Conservation (phyloP, 2,888 invertebrate genomes). For the Corbicula japonica region DNA sequence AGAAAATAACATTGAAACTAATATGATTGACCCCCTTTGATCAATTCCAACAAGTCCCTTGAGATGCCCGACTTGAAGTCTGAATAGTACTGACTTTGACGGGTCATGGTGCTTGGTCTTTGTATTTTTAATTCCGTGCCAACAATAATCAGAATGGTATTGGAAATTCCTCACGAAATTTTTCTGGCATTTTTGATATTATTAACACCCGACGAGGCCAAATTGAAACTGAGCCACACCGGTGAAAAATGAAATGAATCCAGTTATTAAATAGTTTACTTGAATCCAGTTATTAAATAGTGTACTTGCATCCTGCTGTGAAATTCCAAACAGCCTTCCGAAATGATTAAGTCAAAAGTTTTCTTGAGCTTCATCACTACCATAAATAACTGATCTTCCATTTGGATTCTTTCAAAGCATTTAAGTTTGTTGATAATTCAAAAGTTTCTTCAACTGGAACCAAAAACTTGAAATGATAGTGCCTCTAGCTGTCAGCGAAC, state of each 20-base stretch:
- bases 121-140: slow-evolving; percentile 52
- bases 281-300: no score
- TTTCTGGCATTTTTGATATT: slow-evolving; percentile 43
- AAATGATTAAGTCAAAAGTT: slow-evolving; percentile 40
- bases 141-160: slow-evolving; percentile 46
- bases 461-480: no score
- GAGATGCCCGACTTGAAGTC: slow-evolving; percentile 57
- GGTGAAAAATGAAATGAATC: slow-evolving; percentile 44
- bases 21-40: slow-evolving; percentile 51
- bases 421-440: slow-evolving; percentile 23
- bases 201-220: slow-evolving; percentile 46
- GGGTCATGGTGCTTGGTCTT: slow-evolving; percentile 32
- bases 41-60: slow-evolving; percentile 50
- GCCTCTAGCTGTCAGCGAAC: no score
- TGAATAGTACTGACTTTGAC: slow-evolving; percentile 52
- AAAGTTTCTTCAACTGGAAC: slow-evolving; percentile 3
- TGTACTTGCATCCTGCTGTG: no score
- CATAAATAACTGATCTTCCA: slow-evolving; percentile 41
- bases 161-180: slow-evolving; percentile 48
- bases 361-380: slow-evolving; percentile 31
- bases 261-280: slow-evolving; percentile 41
- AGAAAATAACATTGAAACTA: slow-evolving; percentile 39
- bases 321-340: slow-evolving; percentile 24
- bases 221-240: slow-evolving; percentile 30
- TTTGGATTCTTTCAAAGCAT: neutral